These are phyloP conservation scores for Diaprepes abbreviatus DNA, from an alignment of 2,888 invertebrate species.

Conservation along the genomic window DNA sequence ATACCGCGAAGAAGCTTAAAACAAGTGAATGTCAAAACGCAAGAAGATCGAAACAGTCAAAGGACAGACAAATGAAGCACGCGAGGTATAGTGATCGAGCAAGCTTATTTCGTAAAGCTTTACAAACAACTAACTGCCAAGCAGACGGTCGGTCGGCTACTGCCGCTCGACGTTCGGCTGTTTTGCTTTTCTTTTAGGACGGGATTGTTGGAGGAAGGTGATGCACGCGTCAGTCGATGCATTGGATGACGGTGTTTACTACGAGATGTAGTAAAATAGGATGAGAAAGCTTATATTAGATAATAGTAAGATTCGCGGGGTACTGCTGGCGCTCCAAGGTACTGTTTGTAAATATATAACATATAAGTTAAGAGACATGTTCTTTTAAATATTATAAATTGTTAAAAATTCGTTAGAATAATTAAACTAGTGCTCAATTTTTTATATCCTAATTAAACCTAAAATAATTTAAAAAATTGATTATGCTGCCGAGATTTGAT, in stretches of 20 bases:
- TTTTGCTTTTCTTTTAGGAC: constrained; percentile 3
- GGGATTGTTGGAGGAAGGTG: constrained; percentile 30
- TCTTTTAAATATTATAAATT: too few relatives aligned
- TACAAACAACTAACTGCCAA: not conserved
- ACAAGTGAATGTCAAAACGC: constrained; percentile 37
- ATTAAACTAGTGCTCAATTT: too few relatives aligned
- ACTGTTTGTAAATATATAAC: too few relatives aligned
- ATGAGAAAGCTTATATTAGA: constrained; percentile 20
- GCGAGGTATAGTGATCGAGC: not conserved
- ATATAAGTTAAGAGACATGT: too few relatives aligned
- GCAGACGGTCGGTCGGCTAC: constrained; percentile 35
- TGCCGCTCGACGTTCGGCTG: constrained; percentile 19
- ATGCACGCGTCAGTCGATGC: constrained; percentile 28
- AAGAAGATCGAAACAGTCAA: constrained; percentile 28
- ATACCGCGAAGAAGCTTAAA: constrained; percentile 15
- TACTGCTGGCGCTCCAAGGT: not conserved
- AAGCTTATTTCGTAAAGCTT: constrained; percentile 6
- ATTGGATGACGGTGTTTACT: constrained; percentile 29
- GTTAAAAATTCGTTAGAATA: too few relatives aligned
- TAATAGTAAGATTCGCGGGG: constrained; percentile 2
- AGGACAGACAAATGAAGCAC: constrained; percentile 30
- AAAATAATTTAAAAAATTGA: too few relatives aligned
- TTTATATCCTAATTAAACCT: too few relatives aligned
- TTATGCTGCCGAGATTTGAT: too few relatives aligned
- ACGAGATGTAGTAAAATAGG: constrained; percentile 23